phyloP scores from a whole-genome alignment of 2,113 vertebrate genomes.

The Psephotus haematonotus region DNA sequence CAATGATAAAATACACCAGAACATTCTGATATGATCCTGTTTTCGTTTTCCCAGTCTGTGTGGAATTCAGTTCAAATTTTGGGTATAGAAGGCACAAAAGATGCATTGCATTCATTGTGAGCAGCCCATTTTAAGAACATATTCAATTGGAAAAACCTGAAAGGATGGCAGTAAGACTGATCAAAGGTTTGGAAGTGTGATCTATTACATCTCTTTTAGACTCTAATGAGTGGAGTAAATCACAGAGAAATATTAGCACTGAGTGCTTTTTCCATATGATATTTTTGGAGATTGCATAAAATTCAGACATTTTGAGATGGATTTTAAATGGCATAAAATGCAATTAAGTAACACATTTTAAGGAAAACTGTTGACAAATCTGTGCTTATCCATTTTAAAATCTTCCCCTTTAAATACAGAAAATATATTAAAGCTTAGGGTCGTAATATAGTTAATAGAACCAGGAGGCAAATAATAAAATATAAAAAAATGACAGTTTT shows the following conservation, averaged over 20 bases:
- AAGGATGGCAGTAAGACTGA: background rate
- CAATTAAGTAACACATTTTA: background rate
- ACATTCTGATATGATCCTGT: background rate
- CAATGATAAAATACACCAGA: background rate
- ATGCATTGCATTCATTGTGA: background rate
- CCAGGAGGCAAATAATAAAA: background rate
- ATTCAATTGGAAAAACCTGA: background rate
- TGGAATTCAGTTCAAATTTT: background rate
- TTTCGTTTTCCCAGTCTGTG: background rate
- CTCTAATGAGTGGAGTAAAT: background rate
- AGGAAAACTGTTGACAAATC: background rate
- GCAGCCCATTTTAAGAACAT: background rate
- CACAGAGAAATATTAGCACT: background rate
- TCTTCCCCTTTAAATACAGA: background rate
- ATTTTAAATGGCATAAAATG: constrained; percentile 4
- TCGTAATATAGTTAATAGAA: background rate
- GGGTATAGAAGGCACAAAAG: background rate
- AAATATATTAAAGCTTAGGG: background rate
- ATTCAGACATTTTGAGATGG: background rate
- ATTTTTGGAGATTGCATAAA: background rate
- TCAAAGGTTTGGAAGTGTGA: background rate
- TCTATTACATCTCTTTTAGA: background rate
- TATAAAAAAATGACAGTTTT: background rate
- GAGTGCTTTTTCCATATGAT: background rate
- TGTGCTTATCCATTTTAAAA: background rate